A percentile compares a stretch with the other conserved stretches of the same genome.
These are phyloP conservation scores for Tolmerus cingulatus DNA, from an alignment of 2,888 invertebrate genomes.

Conservation along the genomic window DNA sequence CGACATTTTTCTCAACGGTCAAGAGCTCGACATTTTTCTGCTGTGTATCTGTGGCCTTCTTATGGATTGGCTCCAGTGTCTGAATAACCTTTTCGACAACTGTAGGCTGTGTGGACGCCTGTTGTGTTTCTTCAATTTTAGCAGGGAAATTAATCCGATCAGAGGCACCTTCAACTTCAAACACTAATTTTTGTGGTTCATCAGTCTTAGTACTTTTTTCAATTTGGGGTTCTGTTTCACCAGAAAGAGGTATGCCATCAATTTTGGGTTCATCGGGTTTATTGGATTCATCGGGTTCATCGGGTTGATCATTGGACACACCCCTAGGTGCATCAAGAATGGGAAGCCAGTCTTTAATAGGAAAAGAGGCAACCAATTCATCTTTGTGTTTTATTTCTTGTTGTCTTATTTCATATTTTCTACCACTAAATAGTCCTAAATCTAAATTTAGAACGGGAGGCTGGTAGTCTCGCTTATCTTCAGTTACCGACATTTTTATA, in stretches of 20 bases:
- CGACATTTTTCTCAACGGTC: not conserved
- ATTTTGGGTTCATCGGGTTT: not conserved
- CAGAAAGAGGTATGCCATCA: not conserved
- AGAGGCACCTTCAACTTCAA: not conserved
- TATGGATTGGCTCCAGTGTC: not conserved
- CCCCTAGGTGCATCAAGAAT: no score
- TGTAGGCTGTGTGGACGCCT: not conserved
- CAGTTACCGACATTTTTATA: not conserved
- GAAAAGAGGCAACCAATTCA: no score
- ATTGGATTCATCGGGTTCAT: no score
- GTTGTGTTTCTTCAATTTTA: not conserved
- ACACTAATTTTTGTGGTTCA: not conserved
- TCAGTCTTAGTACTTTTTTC: not conserved
- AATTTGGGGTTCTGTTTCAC: not conserved
- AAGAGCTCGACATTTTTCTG: not conserved
- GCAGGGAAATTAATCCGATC: no score
- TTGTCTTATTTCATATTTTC: no score
- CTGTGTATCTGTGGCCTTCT: not conserved
- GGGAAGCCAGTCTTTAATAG: no score
- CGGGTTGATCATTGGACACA: no score
- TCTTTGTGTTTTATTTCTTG: no score
- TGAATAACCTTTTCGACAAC: not conserved
- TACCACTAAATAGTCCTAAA: no score
- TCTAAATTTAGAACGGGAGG: not conserved
- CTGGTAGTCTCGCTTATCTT: not conserved